Evolutionary conservation across 2,113 vertebrate genomes (phyloP).

Genomic region (Mola mola): DNA sequence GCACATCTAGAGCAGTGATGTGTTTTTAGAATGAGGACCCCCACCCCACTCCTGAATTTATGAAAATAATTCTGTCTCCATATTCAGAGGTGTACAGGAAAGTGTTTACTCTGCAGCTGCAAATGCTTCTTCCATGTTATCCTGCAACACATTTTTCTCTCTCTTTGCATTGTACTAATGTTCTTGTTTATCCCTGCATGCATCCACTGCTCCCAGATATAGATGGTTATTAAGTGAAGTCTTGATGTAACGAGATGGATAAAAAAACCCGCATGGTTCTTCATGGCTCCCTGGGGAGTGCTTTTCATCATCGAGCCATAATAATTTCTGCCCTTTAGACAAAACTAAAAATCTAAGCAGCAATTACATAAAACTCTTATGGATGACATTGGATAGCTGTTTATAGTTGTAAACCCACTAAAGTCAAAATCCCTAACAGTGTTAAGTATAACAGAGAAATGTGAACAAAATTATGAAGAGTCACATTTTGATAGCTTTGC

Average conservation of each 20-base stretch:
- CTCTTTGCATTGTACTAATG: not conserved
- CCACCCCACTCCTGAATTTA: too few species aligned
- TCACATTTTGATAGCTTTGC: too few species aligned
- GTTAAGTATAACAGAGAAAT: too few species aligned
- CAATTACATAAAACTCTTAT: too few species aligned
- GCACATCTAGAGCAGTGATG: too few species aligned
- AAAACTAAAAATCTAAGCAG: constrained; percentile 9
- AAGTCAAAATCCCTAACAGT: too few species aligned
- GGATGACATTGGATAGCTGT: too few species aligned
- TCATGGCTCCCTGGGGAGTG: not conserved
- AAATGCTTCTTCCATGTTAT: not conserved
- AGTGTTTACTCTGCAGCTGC: constrained; percentile 2
- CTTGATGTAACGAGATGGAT: constrained; percentile 15
- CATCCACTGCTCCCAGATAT: not conserved
- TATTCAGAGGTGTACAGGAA: not conserved
- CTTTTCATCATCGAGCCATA: constrained; percentile 17
- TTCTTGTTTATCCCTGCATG: constrained; percentile 1
- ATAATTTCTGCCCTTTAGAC: constrained; percentile 12
- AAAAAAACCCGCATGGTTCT: not conserved
- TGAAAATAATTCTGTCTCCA: too few species aligned
- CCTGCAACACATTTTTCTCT: not conserved
- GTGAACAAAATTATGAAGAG: too few species aligned
- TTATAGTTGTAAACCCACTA: too few species aligned
- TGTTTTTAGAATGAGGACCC: too few species aligned
- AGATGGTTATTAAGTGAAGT: constrained; percentile 17